Conservation (phyloP, 2,888 invertebrate genomes). For the Calephelis perditalis region DNA sequence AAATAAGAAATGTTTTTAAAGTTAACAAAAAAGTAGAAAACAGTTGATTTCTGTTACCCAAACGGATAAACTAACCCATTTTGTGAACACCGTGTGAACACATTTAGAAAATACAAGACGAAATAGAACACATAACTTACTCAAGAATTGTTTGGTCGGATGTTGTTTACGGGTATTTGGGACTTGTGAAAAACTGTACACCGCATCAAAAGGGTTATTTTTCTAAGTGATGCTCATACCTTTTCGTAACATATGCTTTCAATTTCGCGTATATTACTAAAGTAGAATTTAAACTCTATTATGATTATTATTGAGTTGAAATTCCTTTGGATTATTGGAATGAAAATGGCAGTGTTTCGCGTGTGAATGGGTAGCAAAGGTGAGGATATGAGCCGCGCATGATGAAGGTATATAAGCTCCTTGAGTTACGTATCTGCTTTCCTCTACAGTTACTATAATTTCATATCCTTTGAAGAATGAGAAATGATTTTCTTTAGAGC, state of each 20-base stretch:
- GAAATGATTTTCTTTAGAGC: not conserved
- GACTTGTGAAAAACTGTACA: conserved; percentile 31
- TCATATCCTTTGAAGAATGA: not conserved
- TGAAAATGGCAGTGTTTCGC: conserved; percentile 52
- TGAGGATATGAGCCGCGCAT: conserved; percentile 41
- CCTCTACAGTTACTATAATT: conserved; percentile 6
- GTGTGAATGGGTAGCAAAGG: conserved; percentile 44
- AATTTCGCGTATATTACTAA: conserved; percentile 16
- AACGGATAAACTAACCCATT: not conserved
- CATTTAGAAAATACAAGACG: not conserved
- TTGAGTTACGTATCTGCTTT: conserved; percentile 15
- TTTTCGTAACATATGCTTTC: conserved; percentile 32
- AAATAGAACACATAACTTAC: conserved; percentile 14
- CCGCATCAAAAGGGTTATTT: conserved; percentile 30
- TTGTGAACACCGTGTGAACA: not conserved
- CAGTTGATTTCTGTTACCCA: not conserved
- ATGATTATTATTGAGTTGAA: not conserved
- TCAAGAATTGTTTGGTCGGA: conserved; percentile 7
- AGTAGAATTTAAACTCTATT: not conserved
- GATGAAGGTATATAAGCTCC: conserved; percentile 28
- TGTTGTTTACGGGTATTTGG: conserved; percentile 29
- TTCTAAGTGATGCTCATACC: conserved; percentile 28
- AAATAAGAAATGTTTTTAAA: no score
- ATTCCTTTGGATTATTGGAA: conserved; percentile 23
- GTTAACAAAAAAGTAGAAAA: no score